Conservation (phyloP, 2,888 invertebrate species). For the Eristalis tenax region DNA sequence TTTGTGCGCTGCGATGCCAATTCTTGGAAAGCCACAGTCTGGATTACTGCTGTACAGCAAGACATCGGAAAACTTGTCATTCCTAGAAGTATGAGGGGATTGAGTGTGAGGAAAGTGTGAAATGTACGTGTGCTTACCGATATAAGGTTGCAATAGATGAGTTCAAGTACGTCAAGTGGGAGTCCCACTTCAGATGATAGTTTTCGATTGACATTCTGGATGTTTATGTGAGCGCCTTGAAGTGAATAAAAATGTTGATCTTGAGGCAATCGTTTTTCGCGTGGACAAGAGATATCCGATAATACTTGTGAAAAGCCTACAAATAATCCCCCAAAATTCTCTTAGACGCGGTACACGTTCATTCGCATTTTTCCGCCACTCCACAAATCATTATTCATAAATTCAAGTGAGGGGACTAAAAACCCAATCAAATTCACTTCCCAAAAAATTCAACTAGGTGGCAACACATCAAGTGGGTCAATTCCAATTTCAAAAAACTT, state of each 20-base stretch:
- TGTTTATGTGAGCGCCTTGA: neutral
- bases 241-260: neutral
- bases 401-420: too few species aligned
- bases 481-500: too few species aligned
- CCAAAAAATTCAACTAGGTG: too few species aligned
- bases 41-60: constrained; percentile 85
- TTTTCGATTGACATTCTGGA: constrained; percentile 85
- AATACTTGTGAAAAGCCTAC: too few species aligned
- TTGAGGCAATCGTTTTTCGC: too few species aligned
- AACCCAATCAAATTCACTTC: too few species aligned
- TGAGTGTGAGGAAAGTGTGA: neutral
- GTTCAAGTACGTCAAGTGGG: constrained; percentile 91
- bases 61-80: constrained; percentile 92
- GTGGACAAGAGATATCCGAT: too few species aligned
- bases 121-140: constrained; percentile 76
- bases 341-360: too few species aligned
- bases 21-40: constrained; percentile 84
- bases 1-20: constrained; percentile 91
- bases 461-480: too few species aligned
- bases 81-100: constrained; percentile 81
- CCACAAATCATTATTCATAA: too few species aligned
- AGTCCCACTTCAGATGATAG: constrained; percentile 94
- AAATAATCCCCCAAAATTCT: too few species aligned
- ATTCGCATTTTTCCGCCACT: too few species aligned
- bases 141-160: constrained; percentile 89